phyloP scores from a whole-genome alignment of 2,888 invertebrate species.

The Protonemura montana region DNA sequence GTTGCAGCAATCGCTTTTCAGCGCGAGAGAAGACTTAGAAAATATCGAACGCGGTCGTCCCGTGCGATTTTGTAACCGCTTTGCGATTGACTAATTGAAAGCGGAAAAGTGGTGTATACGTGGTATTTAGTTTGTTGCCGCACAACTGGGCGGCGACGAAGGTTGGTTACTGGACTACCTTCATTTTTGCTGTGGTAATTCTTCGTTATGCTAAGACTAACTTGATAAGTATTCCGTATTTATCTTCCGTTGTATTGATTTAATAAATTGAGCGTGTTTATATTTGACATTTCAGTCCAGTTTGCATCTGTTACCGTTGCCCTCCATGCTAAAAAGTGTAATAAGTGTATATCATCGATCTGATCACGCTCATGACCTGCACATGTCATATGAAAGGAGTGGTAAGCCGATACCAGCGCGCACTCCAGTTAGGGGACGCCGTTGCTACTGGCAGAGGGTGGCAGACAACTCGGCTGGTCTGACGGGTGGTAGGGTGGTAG shows the following conservation, averaged over 20 bases:
- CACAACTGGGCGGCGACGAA: too few relatives aligned
- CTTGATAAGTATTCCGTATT: too few relatives aligned
- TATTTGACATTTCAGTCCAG: too few relatives aligned
- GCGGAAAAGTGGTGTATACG: background rate
- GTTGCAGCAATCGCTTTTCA: conserved; percentile 31
- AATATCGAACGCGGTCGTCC: background rate
- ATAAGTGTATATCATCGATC: background rate
- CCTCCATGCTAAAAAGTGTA: too few relatives aligned
- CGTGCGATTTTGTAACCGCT: background rate
- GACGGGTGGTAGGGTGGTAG: background rate
- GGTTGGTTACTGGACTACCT: too few relatives aligned
- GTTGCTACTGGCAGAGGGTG: background rate
- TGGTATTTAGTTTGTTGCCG: background rate
- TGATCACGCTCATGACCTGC: background rate
- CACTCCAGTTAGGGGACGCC: background rate
- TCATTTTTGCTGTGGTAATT: too few relatives aligned
- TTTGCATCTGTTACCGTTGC: too few relatives aligned
- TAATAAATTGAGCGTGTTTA: too few relatives aligned
- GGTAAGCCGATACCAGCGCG: background rate
- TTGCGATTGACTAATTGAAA: background rate
- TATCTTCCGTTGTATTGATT: too few relatives aligned
- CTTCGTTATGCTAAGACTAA: too few relatives aligned
- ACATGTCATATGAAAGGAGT: background rate
- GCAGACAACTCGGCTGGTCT: background rate
- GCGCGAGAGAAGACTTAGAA: conserved; percentile 23